phyloP scores from a whole-genome alignment of 2,888 invertebrate species.

The Allygus modestus region DNA sequence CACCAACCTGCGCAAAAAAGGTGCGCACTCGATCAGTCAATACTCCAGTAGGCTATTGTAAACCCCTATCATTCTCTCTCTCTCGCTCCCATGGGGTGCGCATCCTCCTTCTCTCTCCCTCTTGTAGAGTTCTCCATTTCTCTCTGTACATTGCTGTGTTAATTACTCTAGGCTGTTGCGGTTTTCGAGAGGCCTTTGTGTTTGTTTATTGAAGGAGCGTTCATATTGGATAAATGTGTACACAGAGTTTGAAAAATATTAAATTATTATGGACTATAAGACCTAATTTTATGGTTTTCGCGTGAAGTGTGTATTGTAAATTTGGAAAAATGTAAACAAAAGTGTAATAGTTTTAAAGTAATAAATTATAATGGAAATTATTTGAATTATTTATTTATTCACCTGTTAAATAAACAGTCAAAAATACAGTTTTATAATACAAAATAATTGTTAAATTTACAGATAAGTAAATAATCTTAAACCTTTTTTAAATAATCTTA shows the following conservation, averaged over 20 bases:
- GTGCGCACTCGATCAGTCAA: slow-evolving; percentile 22
- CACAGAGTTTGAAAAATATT: background rate
- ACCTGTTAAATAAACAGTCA: too few relatives aligned
- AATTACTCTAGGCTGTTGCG: background rate
- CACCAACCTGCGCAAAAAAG: slow-evolving; percentile 55
- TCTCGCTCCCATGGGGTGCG: background rate
- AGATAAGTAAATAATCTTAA: too few relatives aligned
- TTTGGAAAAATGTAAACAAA: background rate
- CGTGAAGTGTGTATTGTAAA: background rate
- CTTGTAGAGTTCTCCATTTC: background rate
- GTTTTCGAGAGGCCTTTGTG: background rate
- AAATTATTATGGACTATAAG: background rate
- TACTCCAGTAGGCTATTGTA: slow-evolving; percentile 24
- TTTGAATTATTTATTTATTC: too few relatives aligned
- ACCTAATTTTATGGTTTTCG: background rate
- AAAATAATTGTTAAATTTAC: too few relatives aligned
- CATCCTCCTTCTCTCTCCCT: background rate
- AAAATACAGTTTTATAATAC: too few relatives aligned
- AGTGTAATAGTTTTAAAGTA: too few relatives aligned
- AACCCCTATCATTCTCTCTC: background rate
- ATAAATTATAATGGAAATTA: too few relatives aligned
- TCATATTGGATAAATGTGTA: background rate
- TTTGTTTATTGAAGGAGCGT: background rate
- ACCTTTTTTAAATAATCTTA: too few relatives aligned
- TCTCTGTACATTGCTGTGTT: background rate